These are phyloP conservation scores for Phalloptychus januarius DNA, from an alignment of 2,797 vertebrate species.

Conservation along the genomic window DNA sequence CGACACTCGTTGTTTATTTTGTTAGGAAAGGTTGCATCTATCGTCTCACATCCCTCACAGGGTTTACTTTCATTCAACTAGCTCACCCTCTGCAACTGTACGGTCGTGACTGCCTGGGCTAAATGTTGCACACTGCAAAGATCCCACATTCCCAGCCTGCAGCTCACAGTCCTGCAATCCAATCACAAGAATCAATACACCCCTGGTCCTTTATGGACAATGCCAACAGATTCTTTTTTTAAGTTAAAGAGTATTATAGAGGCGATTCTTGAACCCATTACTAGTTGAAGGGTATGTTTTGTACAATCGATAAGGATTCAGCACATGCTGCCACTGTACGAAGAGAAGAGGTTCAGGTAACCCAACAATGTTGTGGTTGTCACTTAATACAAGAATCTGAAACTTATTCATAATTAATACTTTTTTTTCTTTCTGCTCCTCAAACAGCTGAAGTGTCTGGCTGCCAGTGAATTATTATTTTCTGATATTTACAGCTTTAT, in stretches of 20 bases:
- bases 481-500: conserved; percentile 29
- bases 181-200: conserved; percentile 64
- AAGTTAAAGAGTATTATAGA: conserved; percentile 50
- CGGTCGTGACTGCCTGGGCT: conserved; percentile 7
- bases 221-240: conserved; percentile 32
- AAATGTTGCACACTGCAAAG: conserved; percentile 27
- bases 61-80: conserved; percentile 26
- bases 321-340: conserved; percentile 6
- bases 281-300: conserved; percentile 52
- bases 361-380: conserved; percentile 31
- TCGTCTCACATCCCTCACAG: conserved; percentile 37
- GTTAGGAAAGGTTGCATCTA: conserved; percentile 60
- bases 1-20: conserved; percentile 69
- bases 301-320: conserved; percentile 47
- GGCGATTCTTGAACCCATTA: conserved; percentile 51
- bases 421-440: conserved; percentile 20
- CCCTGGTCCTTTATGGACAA: conserved; percentile 30
- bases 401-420: conserved; percentile 49
- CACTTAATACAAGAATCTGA: conserved; percentile 36
- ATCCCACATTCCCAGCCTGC: conserved; percentile 39
- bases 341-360: conserved; percentile 29
- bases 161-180: conserved; percentile 41
- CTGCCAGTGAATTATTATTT: conserved; percentile 27
- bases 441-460: conserved; percentile 28
- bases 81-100: conserved; percentile 7